Evolutionary conservation across 1,140 invertebrate genomes (phyloP), one percentile per base, ranked within the genome.

Genomic region (Bombus sibiricus): DNA sequence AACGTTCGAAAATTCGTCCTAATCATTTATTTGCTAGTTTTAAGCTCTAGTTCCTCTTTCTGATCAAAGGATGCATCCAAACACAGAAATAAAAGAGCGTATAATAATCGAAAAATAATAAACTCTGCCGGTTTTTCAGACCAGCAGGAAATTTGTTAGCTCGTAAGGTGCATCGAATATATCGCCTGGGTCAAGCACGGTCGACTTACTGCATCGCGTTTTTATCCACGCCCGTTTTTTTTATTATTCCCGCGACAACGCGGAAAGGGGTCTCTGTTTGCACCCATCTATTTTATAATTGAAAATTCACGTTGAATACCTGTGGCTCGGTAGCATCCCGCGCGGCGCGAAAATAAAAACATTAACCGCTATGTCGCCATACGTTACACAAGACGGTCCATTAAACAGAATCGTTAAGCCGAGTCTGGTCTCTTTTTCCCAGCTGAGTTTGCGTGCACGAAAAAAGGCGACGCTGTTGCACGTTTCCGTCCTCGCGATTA

Each of bases 381-480:
- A 68, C 77, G 77, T 80, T 69, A 80, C 77, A 22, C n/a, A 68
- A 47, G 41, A 53, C 41, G 77, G 77, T 68, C 77, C 77, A 69
- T 80, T 80, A 80, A 80, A 80, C 64, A 37, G 77, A 66, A 78
- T 78, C 77, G 77, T 79, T 41, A 79, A 39, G 47, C 59, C 34
- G 25, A 28, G 15, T 41, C 4, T 6, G 22, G 32, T 28, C 3
- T 32, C 25, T 47, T 37, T 78, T 41, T 28, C 37, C 28, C 22
- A 28, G 8, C 4, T 37, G 75, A 32, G 41, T 43, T 43, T 25
- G n/a, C 76, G 32, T 62, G 28, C n/a, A 4, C 47, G 74, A 57
- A 22, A 18, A 15, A 77, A 13, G 3, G 15, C 28, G 34, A 37
- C 32, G 34, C 47, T 37, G 74, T 76, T 37, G 25, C 74, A 10